Evolutionary conservation across 1,140 invertebrate genomes (phyloP).

Genomic region (Wiebesia pumilae): DNA sequence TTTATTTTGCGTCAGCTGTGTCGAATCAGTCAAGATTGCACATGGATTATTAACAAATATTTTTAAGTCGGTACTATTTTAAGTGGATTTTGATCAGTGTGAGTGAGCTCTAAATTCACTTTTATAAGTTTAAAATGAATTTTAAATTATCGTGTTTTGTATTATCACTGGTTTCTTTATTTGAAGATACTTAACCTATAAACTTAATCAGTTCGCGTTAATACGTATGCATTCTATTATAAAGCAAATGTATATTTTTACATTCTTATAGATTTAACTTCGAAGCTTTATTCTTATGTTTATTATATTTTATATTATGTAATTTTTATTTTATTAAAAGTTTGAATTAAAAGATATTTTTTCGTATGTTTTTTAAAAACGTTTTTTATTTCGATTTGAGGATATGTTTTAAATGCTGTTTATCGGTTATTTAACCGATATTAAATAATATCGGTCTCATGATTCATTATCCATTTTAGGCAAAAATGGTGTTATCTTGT

Average conservation of each 20-base stretch:
- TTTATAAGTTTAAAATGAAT: slow-evolving; percentile 45
- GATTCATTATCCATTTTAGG: slow-evolving; percentile 50
- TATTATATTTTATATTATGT: not conserved
- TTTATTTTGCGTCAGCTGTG: slow-evolving; percentile 33
- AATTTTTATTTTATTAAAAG: not conserved
- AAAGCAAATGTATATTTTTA: not conserved
- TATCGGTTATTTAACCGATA: no score
- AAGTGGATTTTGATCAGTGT: slow-evolving; percentile 46
- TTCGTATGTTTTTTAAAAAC: not conserved
- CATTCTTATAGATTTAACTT: not conserved
- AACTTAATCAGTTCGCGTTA: slow-evolving; percentile 28
- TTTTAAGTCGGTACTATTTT: slow-evolving; percentile 33
- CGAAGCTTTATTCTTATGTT: not conserved
- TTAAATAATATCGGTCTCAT: not conserved
- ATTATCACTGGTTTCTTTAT: slow-evolving; percentile 31
- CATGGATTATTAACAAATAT: slow-evolving; percentile 62
- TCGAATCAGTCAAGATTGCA: slow-evolving; percentile 54
- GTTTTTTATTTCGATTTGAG: not conserved
- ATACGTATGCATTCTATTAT: not conserved
- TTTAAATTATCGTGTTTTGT: slow-evolving; percentile 40
- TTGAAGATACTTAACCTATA: slow-evolving; percentile 56
- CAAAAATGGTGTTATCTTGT: slow-evolving; percentile 94
- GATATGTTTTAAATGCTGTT: not conserved
- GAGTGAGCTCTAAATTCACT: slow-evolving; percentile 42
- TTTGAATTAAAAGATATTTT: no score